Base-by-base conservation (phyloP, 2,113 vertebrate genomes). In the Todiramphus saurophagus region DNA sequence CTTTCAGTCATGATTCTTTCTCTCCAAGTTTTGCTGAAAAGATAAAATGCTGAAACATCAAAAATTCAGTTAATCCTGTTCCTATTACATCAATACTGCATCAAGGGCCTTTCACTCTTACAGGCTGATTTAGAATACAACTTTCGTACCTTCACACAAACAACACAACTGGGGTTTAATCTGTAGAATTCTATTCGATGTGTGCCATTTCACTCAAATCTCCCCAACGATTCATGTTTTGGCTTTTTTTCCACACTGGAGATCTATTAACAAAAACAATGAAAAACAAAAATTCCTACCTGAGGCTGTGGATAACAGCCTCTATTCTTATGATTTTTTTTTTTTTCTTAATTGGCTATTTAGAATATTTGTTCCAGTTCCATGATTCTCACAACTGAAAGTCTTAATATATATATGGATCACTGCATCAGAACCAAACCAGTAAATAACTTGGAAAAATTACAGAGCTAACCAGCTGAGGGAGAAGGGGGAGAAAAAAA, bases 401-500 rank as follows among this genome's bases (percentile, higher is more conserved):
- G 25, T 35, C 55, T 41, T 41, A 9, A 70, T 24, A 55, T 14
- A 77, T 23, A 87, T 7, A 83, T 0, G 1, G 25, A 77, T 85
- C 64, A 73, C 24, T 46, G 39, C 30, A 39, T 77, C 43, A 64
- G 66, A 92, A 77, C 14, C 6, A 60, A 87, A 68, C 8, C 35
- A 72, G 9, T 55, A 82, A 87, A 41, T 51, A 64, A 68, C 8
- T 50, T 16, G 41, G 41, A 41, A 41, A 41, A 41, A 48, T 48
- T 77, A 15, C 4, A 73, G 4, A 87, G 18, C 3, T 79, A 77
- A 44, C 0, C 1, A 83, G 16, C 4, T 48, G 24, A 35, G 25
- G 5, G 4, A 2, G 4, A 8, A 6, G 4, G 3, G 2, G 13
- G 6, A 15, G 21, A 9, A 9, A 9, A 23, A 48, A 48, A 20